Percentiles rank a stretch among this genome's conserved stretches.
Evolutionary conservation across 2,113 vertebrate species (phyloP).

Genomic region (Acinonyx jubatus): DNA sequence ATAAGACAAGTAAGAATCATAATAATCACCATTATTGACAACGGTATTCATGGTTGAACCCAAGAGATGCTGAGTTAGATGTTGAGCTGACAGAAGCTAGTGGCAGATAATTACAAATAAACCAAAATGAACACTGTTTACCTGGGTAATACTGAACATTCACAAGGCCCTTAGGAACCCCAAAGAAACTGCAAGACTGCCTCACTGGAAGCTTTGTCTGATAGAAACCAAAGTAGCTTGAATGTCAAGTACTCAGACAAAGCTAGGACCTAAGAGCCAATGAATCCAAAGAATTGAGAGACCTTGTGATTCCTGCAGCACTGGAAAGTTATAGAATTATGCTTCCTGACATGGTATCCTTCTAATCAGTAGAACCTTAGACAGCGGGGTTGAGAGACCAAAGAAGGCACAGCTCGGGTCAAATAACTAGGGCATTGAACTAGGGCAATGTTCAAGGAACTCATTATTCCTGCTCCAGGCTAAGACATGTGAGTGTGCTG

Average conservation of each 20-base stretch:
- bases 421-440: not conserved
- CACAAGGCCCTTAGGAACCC: not conserved
- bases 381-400: not conserved
- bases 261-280: not conserved
- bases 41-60: not conserved
- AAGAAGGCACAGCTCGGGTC: not conserved
- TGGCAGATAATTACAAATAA: not conserved
- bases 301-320: not conserved
- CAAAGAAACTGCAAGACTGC: not conserved
- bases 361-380: not conserved
- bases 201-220: not conserved
- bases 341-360: not conserved
- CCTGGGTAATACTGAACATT: not conserved
- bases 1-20: not conserved
- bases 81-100: not conserved
- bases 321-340: not conserved
- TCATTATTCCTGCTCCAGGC: not conserved
- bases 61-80: not conserved
- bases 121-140: not conserved
- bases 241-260: not conserved
- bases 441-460: not conserved
- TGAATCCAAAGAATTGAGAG: not conserved
- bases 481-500: not conserved
- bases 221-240: not conserved
- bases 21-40: not conserved